Evolutionary conservation across 2,888 invertebrate genomes (phyloP), one percentile per base, ranked within the genome.

Genomic region (Tanytarsus gracilentus): DNA sequence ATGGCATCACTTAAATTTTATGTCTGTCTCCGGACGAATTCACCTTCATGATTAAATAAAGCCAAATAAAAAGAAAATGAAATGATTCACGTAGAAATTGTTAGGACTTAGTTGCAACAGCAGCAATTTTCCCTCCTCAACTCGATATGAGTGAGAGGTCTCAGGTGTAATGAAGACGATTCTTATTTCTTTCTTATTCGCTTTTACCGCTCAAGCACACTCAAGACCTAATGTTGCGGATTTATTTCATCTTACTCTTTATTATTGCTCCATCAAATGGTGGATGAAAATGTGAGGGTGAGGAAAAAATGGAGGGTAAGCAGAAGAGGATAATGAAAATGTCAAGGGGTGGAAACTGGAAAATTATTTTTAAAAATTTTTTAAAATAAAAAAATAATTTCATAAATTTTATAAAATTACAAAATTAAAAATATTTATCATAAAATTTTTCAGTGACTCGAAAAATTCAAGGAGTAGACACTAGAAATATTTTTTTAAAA

Each of bases 111-210:
- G 8, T 23, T 23, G 23, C 44, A 44, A 44, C 44, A 44, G 23
- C n/a, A 44, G 44, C 44, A 44, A 44, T 44, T 44, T 44, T 44
- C 16, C 23, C 44, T 44, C 44, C 23, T 21, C 18, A 18, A 23
- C 44, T 21, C 23, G 11, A 23, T 44, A 33, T 33, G 33, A 33
- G 33, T 18, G 44, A 11, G 9, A 21, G 44, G 56, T 56, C 56
- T 56, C 56, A 56, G 56, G 56, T 56, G 56, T 56, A 56, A 56
- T 56, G 33, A 53, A 40, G 27, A 53, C 23, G n/a, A n/a, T n/a
- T n/a, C n/a, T n/a, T n/a, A 52, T 29, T 52, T 36, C 16, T 36
- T 18, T 11, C 16, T 18, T 11, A 16, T 18, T 44, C 18, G 11
- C 21, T 44, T 44, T 44, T 44, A 44, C 44, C 18, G 44, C n/a